These are phyloP conservation scores for Danionella cerebrum DNA, from an alignment of 2,113 vertebrate genomes.

Conservation along the genomic window DNA sequence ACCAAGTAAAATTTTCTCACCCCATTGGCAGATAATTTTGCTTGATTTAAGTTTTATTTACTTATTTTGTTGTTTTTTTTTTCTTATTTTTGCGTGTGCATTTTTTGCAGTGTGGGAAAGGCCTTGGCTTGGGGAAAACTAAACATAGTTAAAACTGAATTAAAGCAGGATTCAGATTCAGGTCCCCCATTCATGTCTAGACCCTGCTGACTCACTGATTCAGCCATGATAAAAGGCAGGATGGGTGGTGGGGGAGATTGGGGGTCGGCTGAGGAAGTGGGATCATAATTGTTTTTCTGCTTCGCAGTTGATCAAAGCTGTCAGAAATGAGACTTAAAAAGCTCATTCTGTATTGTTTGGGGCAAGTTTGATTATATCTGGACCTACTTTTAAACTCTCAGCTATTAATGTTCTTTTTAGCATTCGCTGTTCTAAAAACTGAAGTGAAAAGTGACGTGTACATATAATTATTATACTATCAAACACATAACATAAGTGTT, in stretches of 20 bases:
- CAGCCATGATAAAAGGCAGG: slow-evolving; percentile 14
- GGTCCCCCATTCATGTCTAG: slow-evolving; percentile 47
- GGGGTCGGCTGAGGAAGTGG: background rate
- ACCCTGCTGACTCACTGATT: slow-evolving; percentile 57
- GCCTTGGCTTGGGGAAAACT: slow-evolving; percentile 26
- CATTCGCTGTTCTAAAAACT: background rate
- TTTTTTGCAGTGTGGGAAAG: slow-evolving; percentile 27
- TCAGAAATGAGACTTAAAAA: background rate
- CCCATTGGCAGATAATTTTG: too few species aligned
- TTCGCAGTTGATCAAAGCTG: background rate
- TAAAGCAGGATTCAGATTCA: slow-evolving; percentile 29
- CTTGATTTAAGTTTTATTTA: too few species aligned
- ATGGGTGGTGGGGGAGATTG: background rate
- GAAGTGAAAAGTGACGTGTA: too few species aligned
- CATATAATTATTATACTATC: too few species aligned
- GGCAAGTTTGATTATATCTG: background rate
- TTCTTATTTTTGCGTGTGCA: slow-evolving; percentile 34
- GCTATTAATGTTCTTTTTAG: background rate
- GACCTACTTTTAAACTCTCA: background rate
- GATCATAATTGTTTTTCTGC: slow-evolving; percentile 13
- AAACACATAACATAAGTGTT: too few species aligned
- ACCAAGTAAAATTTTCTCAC: too few species aligned
- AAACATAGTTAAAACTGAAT: slow-evolving; percentile 14
- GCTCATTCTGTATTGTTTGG: background rate
- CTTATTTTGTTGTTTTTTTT: too few species aligned